phyloP scores from a whole-genome alignment of 2,113 vertebrate genomes.

The Clarias macrocephalus region DNA sequence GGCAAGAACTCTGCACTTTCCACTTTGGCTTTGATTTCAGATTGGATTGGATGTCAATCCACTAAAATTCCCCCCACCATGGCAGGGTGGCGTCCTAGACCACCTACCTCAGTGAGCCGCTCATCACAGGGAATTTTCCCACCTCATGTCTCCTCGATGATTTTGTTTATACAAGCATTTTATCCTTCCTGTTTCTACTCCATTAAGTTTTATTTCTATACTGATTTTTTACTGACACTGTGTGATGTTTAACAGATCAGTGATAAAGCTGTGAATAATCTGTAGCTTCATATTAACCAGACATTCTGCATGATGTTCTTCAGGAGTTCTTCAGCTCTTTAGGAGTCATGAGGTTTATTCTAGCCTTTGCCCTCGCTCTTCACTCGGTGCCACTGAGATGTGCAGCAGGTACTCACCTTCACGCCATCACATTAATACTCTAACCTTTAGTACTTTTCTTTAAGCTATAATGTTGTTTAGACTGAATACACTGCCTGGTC shows the following conservation, averaged over 20 bases:
- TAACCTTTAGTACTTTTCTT: neutral
- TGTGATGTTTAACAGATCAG: neutral
- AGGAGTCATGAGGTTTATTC: constrained; percentile 38
- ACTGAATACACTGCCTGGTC: neutral
- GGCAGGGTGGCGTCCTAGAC: too few relatives aligned
- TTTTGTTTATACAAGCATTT: too few relatives aligned
- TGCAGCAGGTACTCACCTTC: constrained; percentile 29
- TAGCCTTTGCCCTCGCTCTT: constrained; percentile 12
- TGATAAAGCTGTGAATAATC: neutral
- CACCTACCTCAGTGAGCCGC: too few relatives aligned
- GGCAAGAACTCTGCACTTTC: too few relatives aligned
- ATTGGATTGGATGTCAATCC: too few relatives aligned
- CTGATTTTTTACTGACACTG: neutral
- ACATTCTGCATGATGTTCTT: neutral
- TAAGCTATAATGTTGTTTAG: neutral
- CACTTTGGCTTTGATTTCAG: too few relatives aligned
- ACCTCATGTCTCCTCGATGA: too few relatives aligned
- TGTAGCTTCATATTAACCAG: neutral
- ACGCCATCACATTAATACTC: neutral
- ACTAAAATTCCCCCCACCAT: too few relatives aligned
- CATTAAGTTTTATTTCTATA: too few relatives aligned
- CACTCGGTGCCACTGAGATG: constrained; percentile 16
- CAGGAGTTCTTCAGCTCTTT: neutral
- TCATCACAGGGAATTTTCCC: too few relatives aligned
- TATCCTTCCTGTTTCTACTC: too few relatives aligned